phyloP scores from a whole-genome alignment of 2,113 vertebrate genomes.

The Bos indicus region DNA sequence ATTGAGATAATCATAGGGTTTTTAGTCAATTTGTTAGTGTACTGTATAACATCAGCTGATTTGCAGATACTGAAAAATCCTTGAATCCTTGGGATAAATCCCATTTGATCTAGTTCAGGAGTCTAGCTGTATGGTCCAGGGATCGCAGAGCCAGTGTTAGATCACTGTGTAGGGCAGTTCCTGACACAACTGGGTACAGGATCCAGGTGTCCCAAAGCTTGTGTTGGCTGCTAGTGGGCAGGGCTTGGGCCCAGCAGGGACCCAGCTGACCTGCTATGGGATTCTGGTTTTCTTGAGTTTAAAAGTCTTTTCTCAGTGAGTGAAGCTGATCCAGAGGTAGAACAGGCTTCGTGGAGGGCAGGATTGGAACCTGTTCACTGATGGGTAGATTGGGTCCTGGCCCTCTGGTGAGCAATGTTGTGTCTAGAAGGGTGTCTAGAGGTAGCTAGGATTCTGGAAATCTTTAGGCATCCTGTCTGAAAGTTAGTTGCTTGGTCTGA shows the following conservation, averaged over 20 bases:
- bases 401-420: background rate
- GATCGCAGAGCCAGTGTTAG: background rate
- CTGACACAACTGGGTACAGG: background rate
- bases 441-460: background rate
- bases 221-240: background rate
- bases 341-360: background rate
- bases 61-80: background rate
- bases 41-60: background rate
- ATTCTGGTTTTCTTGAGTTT: background rate
- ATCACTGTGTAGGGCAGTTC: background rate
- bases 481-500: background rate
- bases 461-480: background rate
- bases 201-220: background rate
- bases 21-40: background rate
- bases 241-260: background rate
- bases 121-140: background rate
- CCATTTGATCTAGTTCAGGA: background rate
- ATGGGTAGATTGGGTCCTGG: background rate
- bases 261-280: background rate
- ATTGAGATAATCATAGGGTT: background rate
- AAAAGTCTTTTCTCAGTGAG: background rate
- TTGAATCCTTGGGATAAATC: background rate
- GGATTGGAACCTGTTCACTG: background rate
- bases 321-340: background rate
- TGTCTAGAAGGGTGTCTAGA: background rate